Percentiles rank a stretch among this genome's conserved stretches.
Conservation (phyloP, 2,888 invertebrate genomes). For the Merodon equestris region DNA sequence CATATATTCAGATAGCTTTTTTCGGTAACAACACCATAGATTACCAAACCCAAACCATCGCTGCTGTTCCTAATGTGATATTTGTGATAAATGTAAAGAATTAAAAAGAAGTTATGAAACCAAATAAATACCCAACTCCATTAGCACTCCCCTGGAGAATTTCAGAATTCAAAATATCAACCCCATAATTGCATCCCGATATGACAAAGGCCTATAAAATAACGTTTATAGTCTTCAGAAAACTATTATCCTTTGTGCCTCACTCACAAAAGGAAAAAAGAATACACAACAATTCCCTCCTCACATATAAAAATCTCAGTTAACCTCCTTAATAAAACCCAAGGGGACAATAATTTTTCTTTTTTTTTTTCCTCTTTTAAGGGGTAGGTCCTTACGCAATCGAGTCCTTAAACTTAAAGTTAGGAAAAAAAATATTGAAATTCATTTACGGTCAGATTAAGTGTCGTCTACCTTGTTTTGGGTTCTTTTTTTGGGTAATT, state of each 20-base stretch:
- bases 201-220: too few relatives aligned
- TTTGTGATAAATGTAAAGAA: too few relatives aligned
- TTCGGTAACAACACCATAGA: too few relatives aligned
- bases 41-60: too few relatives aligned
- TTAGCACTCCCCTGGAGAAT: too few relatives aligned
- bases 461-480: background rate
- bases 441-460: background rate
- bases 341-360: constrained; percentile 29
- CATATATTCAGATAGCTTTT: too few relatives aligned
- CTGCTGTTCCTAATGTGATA: too few relatives aligned
- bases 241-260: background rate
- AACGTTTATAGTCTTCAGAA: background rate
- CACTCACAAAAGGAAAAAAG: background rate
- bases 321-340: constrained; percentile 33
- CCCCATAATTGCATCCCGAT: too few relatives aligned
- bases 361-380: constrained; percentile 1
- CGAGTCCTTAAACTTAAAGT: constrained; percentile 43
- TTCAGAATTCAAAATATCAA: too few relatives aligned
- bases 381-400: background rate
- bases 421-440: constrained; percentile 14
- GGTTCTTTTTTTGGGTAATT: constrained; percentile 19
- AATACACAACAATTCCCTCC: background rate
- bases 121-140: too few relatives aligned
- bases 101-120: too few relatives aligned
- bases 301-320: constrained; percentile 37